phyloP scores from a whole-genome alignment of 1,140 invertebrate species.

The Adoxophyes honmai region DNA sequence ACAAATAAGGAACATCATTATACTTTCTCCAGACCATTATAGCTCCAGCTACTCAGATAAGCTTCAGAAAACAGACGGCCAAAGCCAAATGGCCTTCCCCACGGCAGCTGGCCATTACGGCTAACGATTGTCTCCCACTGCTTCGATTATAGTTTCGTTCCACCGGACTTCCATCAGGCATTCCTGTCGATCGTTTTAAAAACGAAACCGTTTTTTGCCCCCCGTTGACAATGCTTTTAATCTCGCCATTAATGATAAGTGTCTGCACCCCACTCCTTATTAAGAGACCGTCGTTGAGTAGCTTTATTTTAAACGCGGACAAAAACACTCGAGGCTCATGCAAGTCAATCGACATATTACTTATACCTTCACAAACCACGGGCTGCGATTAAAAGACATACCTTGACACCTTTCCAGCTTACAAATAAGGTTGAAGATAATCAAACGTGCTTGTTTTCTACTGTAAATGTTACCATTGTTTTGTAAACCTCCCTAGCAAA shows the following conservation, averaged over 20 bases:
- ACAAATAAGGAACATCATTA: too few relatives aligned
- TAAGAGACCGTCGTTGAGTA: constrained; percentile 21
- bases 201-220: constrained; percentile 4
- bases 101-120: background rate
- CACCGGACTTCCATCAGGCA: background rate
- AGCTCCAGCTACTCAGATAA: too few relatives aligned
- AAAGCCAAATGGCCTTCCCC: too few relatives aligned
- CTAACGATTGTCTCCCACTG: constrained; percentile 8
- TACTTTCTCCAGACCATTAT: too few relatives aligned
- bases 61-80: too few relatives aligned
- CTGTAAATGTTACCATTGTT: background rate
- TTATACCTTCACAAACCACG: constrained; percentile 6
- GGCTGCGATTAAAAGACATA: background rate
- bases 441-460: background rate
- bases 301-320: constrained; percentile 30
- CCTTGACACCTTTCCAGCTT: background rate
- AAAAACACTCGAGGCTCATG: constrained; percentile 31
- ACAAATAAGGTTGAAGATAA: background rate
- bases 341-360: constrained; percentile 35
- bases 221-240: constrained; percentile 14
- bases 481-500: constrained; percentile 9
- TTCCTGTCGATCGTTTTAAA: constrained; percentile 1
- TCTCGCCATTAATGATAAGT: constrained; percentile 16
- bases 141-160: constrained; percentile 7
- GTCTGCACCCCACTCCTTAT: constrained; percentile 29